These are phyloP conservation scores for Odontomachus brunneus DNA, from an alignment of 1,140 invertebrate genomes.

Conservation along the genomic window DNA sequence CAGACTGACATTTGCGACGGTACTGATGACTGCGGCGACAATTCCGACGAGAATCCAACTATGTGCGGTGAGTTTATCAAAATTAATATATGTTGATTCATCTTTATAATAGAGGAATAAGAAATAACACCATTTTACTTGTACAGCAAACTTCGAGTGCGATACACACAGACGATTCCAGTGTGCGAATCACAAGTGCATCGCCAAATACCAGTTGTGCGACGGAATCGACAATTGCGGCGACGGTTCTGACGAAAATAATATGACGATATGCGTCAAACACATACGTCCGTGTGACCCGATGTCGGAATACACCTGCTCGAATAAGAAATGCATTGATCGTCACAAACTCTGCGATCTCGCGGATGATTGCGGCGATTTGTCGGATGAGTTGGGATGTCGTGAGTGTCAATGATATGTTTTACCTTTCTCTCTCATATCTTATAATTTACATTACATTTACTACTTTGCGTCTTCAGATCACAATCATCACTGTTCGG, in stretches of 20 bases:
- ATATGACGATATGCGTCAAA: slow-evolving; percentile 93
- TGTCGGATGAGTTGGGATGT: slow-evolving; percentile 96
- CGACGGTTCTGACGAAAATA: slow-evolving; percentile 97
- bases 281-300: slow-evolving; percentile 90
- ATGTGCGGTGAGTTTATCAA: slow-evolving; percentile 88
- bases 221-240: slow-evolving; percentile 96
- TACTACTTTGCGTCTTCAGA: slow-evolving; percentile 81
- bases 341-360: slow-evolving; percentile 93
- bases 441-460: neutral
- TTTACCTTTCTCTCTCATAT: neutral
- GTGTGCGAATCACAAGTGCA: slow-evolving; percentile 95
- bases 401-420: slow-evolving; percentile 86
- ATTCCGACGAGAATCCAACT: slow-evolving; percentile 93
- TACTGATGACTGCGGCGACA: slow-evolving; percentile 95
- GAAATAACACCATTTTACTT: slow-evolving; percentile 43
- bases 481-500: slow-evolving; percentile 90
- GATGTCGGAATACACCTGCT: slow-evolving; percentile 93
- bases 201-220: slow-evolving; percentile 93
- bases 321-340: slow-evolving; percentile 95
- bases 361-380: slow-evolving; percentile 93
- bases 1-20: slow-evolving; percentile 95
- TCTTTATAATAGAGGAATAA: neutral
- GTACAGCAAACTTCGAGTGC: slow-evolving; percentile 91
- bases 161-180: slow-evolving; percentile 93
- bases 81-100: neutral